Evolutionary conservation across 2,888 invertebrate species (phyloP).

Genomic region (Apotomis turbidana): DNA sequence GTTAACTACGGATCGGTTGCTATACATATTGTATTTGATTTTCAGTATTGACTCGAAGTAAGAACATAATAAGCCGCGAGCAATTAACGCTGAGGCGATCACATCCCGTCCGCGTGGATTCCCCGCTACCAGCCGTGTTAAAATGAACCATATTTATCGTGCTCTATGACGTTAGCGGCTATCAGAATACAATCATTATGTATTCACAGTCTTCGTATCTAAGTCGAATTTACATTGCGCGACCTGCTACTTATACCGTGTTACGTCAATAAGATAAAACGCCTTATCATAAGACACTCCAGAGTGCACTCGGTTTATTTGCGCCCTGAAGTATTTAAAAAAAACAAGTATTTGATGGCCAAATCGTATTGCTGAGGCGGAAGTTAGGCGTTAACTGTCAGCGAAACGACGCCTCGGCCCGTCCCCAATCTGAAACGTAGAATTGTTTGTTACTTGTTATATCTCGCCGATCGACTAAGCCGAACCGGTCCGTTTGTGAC

Average conservation of each 20-base stretch:
- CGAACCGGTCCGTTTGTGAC: constrained; percentile 78
- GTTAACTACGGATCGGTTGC: neutral
- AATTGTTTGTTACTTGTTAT: constrained; percentile 63
- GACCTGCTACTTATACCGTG: constrained; percentile 69
- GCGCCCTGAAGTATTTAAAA: constrained; percentile 75
- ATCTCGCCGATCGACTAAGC: constrained; percentile 74
- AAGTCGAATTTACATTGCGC: constrained; percentile 68
- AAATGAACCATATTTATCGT: constrained; percentile 81
- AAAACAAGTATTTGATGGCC: constrained; percentile 51
- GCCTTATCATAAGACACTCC: constrained; percentile 72
- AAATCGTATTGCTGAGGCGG: constrained; percentile 42
- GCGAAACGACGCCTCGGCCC: constrained; percentile 7
- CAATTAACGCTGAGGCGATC: constrained; percentile 77
- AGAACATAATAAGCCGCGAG: constrained; percentile 69
- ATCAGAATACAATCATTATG: constrained; percentile 55
- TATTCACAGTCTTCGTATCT: constrained; percentile 56
- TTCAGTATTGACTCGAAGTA: constrained; percentile 43
- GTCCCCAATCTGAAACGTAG: constrained; percentile 61
- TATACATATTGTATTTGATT: neutral
- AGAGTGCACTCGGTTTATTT: constrained; percentile 70
- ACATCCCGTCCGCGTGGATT: constrained; percentile 80
- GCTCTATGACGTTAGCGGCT: constrained; percentile 71
- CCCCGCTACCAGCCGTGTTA: constrained; percentile 79
- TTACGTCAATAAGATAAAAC: constrained; percentile 82
- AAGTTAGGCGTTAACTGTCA: constrained; percentile 51